Percentiles rank a stretch among this genome's conserved stretches.
Evolutionary conservation across 2,113 vertebrate species (phyloP).

Genomic region (Orthonyx spaldingii): DNA sequence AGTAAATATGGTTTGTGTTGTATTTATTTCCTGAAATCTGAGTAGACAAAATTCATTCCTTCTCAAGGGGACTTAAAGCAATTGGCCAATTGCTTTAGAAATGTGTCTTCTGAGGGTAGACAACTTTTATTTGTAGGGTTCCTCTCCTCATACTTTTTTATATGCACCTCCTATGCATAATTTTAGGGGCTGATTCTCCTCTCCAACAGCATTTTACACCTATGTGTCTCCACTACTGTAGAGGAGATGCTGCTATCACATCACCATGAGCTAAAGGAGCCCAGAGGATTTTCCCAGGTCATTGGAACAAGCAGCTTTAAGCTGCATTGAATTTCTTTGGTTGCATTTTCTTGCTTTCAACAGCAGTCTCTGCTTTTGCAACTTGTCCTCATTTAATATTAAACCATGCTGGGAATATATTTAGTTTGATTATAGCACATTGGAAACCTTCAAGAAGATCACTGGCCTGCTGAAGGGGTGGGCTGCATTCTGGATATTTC

Average conservation of each 20-base stretch:
- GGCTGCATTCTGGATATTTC: not conserved
- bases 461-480: not conserved
- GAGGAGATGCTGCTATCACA: not conserved
- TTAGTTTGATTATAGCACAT: not conserved
- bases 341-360: not conserved
- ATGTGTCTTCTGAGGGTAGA: not conserved
- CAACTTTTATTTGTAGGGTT: not conserved
- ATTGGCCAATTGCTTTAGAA: constrained; percentile 7
- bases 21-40: constrained; percentile 30
- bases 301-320: not conserved
- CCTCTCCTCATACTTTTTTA: not conserved
- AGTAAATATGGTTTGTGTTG: constrained; percentile 5
- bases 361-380: not conserved
- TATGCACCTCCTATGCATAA: not conserved
- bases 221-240: not conserved
- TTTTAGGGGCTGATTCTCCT: not conserved
- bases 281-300: not conserved
- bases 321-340: not conserved
- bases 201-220: not conserved
- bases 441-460: not conserved
- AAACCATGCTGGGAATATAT: not conserved
- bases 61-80: not conserved
- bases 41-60: not conserved
- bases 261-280: not conserved
- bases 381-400: not conserved